phyloP scores from a whole-genome alignment of 2,888 invertebrate species.

The Eubasilissa splendida region DNA sequence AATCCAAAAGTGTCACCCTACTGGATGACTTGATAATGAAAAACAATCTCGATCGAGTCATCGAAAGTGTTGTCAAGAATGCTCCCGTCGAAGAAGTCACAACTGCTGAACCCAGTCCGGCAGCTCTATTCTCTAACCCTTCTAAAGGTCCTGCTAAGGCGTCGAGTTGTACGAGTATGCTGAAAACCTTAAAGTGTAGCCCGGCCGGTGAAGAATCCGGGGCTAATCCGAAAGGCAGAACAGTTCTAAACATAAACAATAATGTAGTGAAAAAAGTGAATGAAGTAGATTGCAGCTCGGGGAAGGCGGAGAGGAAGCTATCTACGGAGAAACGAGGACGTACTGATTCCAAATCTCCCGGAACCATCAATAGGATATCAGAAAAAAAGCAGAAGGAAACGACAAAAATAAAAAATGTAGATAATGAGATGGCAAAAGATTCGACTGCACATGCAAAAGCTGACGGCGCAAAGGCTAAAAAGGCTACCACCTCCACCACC shows the following conservation, averaged over 20 bases:
- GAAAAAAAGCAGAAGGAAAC: constrained; percentile 68
- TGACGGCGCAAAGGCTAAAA: constrained; percentile 58
- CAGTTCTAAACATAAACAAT: constrained; percentile 69
- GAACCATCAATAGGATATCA: constrained; percentile 63
- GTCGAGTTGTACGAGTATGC: constrained; percentile 7
- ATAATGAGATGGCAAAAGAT: constrained; percentile 61
- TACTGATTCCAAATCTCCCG: constrained; percentile 65
- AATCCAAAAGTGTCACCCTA: constrained; percentile 70
- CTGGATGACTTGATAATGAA: constrained; percentile 74
- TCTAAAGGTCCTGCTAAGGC: constrained; percentile 46
- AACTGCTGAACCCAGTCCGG: constrained; percentile 61
- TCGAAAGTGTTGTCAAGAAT: constrained; percentile 64
- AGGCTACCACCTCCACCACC: constrained; percentile 36
- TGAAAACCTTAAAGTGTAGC: constrained; percentile 62
- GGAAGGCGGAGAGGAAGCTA: constrained; percentile 67
- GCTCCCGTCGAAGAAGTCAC: constrained; percentile 64
- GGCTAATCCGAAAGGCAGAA: constrained; percentile 56
- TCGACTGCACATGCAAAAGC: constrained; percentile 54
- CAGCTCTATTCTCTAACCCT: constrained; percentile 58
- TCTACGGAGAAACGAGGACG: constrained; percentile 66
- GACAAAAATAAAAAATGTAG: constrained; percentile 61
- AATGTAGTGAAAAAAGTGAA: constrained; percentile 67
- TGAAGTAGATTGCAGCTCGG: constrained; percentile 59
- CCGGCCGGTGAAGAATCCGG: constrained; percentile 48
- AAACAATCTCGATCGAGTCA: constrained; percentile 73